Evolutionary conservation across 2,888 invertebrate species (phyloP).

Genomic region (Calameuta idolon): DNA sequence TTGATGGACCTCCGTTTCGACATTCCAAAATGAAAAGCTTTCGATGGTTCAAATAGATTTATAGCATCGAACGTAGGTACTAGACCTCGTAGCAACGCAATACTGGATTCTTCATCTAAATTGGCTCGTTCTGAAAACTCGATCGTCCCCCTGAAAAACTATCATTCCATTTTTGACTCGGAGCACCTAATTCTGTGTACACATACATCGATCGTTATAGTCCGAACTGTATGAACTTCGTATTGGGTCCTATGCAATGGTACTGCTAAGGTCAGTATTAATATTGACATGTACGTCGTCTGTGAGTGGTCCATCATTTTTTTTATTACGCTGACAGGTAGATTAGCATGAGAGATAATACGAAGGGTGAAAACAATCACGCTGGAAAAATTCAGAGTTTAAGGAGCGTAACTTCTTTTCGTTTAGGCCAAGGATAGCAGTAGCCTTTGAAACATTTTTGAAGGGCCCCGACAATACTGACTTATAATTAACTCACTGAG

Average conservation of each 20-base stretch:
- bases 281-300: background rate
- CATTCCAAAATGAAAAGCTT: constrained; percentile 9
- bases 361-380: background rate
- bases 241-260: background rate
- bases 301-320: background rate
- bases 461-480: background rate
- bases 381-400: background rate
- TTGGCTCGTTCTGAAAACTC: background rate
- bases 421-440: background rate
- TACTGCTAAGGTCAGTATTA: background rate
- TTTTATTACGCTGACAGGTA: background rate
- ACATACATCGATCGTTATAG: background rate
- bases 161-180: background rate
- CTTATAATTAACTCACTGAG: background rate
- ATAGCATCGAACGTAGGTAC: constrained; percentile 6
- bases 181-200: background rate
- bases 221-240: background rate
- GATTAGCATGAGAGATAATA: background rate
- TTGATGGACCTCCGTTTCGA: constrained; percentile 37
- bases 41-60: constrained; percentile 3
- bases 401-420: background rate
- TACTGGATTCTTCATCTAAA: background rate
- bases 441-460: background rate
- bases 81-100: background rate
- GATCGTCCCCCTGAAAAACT: background rate